These are phyloP conservation scores for Potorous gilbertii DNA, from an alignment of 2,797 vertebrate genomes.

Conservation along the genomic window DNA sequence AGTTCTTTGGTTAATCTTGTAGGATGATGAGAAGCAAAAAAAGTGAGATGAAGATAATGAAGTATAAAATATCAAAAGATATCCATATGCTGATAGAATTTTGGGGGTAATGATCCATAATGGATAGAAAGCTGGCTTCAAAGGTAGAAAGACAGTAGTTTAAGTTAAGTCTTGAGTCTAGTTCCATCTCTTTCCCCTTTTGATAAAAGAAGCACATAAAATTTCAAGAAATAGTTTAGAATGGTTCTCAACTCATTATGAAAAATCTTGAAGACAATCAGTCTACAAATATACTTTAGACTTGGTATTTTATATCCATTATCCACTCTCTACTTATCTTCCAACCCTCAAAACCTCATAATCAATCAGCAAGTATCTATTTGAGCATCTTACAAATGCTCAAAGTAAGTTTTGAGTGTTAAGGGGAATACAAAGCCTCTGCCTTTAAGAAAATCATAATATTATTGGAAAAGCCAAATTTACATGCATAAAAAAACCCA, in stretches of 20 bases:
- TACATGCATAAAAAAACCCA: background rate
- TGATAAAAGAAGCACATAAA: background rate
- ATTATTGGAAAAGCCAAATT: background rate
- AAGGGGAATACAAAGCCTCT: background rate
- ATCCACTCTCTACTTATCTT: background rate
- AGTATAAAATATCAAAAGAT: background rate
- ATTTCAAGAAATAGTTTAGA: background rate
- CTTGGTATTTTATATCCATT: background rate
- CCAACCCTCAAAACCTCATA: background rate
- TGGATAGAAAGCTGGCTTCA: background rate
- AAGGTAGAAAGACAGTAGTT: background rate
- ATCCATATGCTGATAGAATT: background rate
- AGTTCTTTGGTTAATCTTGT: conserved; percentile 22
- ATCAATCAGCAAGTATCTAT: background rate
- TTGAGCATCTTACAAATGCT: background rate
- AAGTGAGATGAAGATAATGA: conserved; percentile 30
- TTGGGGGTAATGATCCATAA: background rate
- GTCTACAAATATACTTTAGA: background rate
- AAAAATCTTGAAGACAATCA: background rate
- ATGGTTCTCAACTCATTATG: background rate
- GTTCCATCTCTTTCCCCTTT: background rate
- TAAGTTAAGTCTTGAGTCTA: background rate
- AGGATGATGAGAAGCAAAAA: background rate
- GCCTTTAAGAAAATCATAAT: background rate
- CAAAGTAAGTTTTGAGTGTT: background rate